Conservation (phyloP, 2,888 invertebrate genomes). For the Suillia variegata region DNA sequence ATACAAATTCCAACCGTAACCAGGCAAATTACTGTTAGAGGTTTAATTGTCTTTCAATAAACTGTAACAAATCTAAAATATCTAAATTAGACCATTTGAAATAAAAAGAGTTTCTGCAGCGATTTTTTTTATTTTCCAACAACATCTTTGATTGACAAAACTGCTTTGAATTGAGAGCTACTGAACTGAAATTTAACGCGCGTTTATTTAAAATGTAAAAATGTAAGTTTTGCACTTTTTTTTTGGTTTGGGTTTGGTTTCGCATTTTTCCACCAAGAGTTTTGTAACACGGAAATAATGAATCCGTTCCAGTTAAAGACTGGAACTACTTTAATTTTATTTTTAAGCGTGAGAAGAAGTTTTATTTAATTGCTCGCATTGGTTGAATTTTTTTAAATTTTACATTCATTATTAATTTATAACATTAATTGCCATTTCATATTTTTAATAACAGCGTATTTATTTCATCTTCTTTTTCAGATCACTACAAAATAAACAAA, state of each 20-base stretch:
- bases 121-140: too few species aligned
- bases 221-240: conserved; percentile 13
- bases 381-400: background rate
- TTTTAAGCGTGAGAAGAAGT: background rate
- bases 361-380: background rate
- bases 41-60: too few species aligned
- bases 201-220: conserved; percentile 8
- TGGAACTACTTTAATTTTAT: too few species aligned
- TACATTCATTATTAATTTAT: background rate
- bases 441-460: background rate
- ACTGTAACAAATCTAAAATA: too few species aligned
- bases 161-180: too few species aligned
- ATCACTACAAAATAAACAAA: background rate
- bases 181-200: too few species aligned
- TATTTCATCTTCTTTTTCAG: background rate
- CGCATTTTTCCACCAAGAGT: background rate
- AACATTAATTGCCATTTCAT: background rate
- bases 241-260: background rate
- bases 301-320: conserved; percentile 11
- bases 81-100: too few species aligned
- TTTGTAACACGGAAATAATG: conserved; percentile 23
- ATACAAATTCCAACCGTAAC: too few species aligned
- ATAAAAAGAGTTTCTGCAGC: too few species aligned
- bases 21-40: too few species aligned
- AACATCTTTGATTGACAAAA: too few species aligned